Evolutionary conservation across 2,888 invertebrate genomes (phyloP).

Genomic region (Dasypolia templi): DNA sequence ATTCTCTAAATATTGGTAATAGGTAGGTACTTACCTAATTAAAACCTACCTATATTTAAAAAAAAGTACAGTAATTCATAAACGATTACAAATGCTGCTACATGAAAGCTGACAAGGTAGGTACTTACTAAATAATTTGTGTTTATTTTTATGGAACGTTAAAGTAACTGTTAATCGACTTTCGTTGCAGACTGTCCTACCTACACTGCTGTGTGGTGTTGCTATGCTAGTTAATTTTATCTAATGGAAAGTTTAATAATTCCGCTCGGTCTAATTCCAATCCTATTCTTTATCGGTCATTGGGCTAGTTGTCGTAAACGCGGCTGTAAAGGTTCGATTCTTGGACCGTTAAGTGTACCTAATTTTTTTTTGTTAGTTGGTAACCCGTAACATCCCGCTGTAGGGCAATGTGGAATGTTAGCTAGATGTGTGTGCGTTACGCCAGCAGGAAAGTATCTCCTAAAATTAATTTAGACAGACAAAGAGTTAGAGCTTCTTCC

Average conservation of each 20-base stretch:
- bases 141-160: too few relatives aligned
- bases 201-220: not conserved
- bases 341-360: not conserved
- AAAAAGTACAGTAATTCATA: too few relatives aligned
- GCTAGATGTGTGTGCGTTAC: not conserved
- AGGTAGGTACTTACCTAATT: too few relatives aligned
- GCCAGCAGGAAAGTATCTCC: too few relatives aligned
- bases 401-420: not conserved
- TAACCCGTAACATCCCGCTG: not conserved
- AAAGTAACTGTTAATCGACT: not conserved
- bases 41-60: too few relatives aligned
- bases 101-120: too few relatives aligned
- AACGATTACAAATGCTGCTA: too few relatives aligned
- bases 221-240: constrained; percentile 11
- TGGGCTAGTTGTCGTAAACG: constrained; percentile 18
- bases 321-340: constrained; percentile 10
- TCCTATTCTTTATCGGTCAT: constrained; percentile 33
- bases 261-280: constrained; percentile 2
- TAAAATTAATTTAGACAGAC: too few relatives aligned
- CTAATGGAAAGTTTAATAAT: constrained; percentile 29
- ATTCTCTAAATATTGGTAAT: too few relatives aligned
- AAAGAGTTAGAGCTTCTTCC: too few relatives aligned
- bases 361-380: not conserved
- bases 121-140: too few relatives aligned
- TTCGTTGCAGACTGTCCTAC: not conserved